Evolutionary conservation across 1,140 invertebrate genomes (phyloP), one percentile per base, ranked within the genome.

Genomic region (Drosophila guanche): DNA sequence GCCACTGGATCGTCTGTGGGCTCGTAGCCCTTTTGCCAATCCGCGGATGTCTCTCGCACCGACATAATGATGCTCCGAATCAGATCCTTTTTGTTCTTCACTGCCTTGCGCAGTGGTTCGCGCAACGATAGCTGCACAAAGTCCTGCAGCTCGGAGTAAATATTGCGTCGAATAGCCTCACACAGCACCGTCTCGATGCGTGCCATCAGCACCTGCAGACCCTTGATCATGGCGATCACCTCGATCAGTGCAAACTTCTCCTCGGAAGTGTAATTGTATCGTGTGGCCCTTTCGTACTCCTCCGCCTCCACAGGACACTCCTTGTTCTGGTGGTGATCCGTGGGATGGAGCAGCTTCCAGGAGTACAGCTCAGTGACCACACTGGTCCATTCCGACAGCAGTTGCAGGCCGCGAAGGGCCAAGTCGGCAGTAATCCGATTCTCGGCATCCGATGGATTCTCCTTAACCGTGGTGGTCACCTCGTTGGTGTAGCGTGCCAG

Each of bases 191-290:
- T 98, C 93, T 99, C 99, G 95, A 99, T 99, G 48, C 98, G 93
- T 4, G 97, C 96, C 97, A 99, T 98, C 42, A 99, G 92, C 33
- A 99, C 97, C 92, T 99, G 99, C 6, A 99, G 93, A 2, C 98
- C 98, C 93, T 99, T 99, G 74, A 99, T 99, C 98, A 99, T 99
- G 0, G 98, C 98, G 77, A 99, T 99, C 14, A 99, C 97, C 93
- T 99, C 98, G 75, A 99, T 99, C 41, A 99, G 92, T 5, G 98
- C 98, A 93, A 98, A 98, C 92, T 99, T 99, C 93, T 99, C 99
- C 88, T 98, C 97, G 23, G 97, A 96, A 6, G 95, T 97, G 91
- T 99, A 99, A 92, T 99, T 99, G 92, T 99, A 99, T 20, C 98
- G 94, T 0, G 98, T 99, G 1, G 98, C 98, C 92, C 98, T 94